phyloP scores from a whole-genome alignment of 2,888 invertebrate species.

The Mechanitis mazaeus region DNA sequence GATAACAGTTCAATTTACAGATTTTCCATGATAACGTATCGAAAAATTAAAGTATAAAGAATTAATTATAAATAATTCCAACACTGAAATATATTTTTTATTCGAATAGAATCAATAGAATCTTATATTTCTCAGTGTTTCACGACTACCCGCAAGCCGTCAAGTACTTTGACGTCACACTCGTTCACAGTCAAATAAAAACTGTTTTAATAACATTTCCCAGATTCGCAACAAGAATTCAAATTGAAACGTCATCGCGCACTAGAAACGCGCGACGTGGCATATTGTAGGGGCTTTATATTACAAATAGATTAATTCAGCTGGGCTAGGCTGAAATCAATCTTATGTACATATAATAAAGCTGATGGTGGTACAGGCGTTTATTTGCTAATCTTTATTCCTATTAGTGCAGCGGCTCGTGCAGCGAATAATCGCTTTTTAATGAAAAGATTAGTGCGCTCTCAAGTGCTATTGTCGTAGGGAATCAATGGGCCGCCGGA shows the following conservation, averaged over 20 bases:
- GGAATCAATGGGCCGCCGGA: slow-evolving; percentile 59
- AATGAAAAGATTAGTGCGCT: slow-evolving; percentile 75
- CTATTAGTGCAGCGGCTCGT: slow-evolving; percentile 69
- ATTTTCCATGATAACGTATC: too few relatives aligned
- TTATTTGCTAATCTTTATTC: slow-evolving; percentile 49
- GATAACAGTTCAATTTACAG: too few relatives aligned
- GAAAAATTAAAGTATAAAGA: too few relatives aligned
- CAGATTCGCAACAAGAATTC: slow-evolving; percentile 48
- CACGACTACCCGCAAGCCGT: too few relatives aligned
- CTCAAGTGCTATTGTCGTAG: slow-evolving; percentile 35
- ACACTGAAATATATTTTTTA: too few relatives aligned
- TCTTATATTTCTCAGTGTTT: too few relatives aligned
- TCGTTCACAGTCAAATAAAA: slow-evolving; percentile 17
- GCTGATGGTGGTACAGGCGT: slow-evolving; percentile 12
- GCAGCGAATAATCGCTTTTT: slow-evolving; percentile 75
- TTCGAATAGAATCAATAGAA: too few relatives aligned
- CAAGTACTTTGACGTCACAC: background rate
- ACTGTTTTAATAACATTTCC: slow-evolving; percentile 31
- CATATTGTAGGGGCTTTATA: slow-evolving; percentile 54
- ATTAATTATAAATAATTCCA: too few relatives aligned
- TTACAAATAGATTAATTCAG: slow-evolving; percentile 29
- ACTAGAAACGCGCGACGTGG: slow-evolving; percentile 46
- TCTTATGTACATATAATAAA: slow-evolving; percentile 36
- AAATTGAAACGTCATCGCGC: slow-evolving; percentile 73
- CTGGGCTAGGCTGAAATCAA: slow-evolving; percentile 30